A percentile compares a stretch with the other conserved stretches of the same genome.
Evolutionary conservation across 2,888 invertebrate genomes (phyloP).

Genomic region (Plagiodera versicolora): DNA sequence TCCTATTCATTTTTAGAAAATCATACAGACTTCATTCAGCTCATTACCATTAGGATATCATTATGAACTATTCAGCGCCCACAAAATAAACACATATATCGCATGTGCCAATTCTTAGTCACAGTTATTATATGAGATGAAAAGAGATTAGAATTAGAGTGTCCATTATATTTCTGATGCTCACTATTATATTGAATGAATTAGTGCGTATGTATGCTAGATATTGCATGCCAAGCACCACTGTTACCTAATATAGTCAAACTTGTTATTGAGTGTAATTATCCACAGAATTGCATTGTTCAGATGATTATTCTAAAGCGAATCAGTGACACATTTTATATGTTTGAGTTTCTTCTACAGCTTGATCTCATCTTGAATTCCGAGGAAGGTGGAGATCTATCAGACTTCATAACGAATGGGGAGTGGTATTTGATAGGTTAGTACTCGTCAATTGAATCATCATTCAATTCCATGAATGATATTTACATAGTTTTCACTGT

Average conservation of each 20-base stretch:
- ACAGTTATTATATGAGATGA: background rate
- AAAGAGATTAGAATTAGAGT: background rate
- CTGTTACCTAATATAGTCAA: background rate
- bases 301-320: no score
- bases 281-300: background rate
- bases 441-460: conserved; percentile 48
- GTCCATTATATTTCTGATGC: background rate
- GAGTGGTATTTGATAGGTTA: conserved; percentile 99
- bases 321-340: background rate
- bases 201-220: background rate
- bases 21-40: no score
- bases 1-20: no score
- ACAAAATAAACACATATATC: no score
- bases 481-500: no score
- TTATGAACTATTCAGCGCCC: no score
- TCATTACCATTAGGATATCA: no score
- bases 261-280: background rate
- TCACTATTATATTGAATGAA: background rate
- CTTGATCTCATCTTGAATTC: conserved; percentile 96
- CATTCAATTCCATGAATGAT: no score
- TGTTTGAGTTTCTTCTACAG: conserved; percentile 58
- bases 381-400: conserved; percentile 90
- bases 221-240: background rate
- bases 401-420: conserved; percentile 97
- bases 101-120: background rate